These are phyloP conservation scores for Eulimnadia texana DNA, from an alignment of 1,140 invertebrate genomes.

Conservation along the genomic window DNA sequence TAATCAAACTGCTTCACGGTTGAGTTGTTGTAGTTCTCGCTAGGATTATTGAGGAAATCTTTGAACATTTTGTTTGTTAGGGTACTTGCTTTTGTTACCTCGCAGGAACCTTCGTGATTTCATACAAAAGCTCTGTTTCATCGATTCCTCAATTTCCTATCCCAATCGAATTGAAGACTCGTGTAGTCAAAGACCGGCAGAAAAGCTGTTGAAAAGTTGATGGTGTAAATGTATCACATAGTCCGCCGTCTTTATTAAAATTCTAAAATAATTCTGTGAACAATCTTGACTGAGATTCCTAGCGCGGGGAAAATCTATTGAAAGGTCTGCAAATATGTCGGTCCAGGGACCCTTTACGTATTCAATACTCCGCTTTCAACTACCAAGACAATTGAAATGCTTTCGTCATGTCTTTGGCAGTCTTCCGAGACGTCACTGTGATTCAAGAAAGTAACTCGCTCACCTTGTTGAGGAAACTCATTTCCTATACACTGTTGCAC, in stretches of 20 bases:
- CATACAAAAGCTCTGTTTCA: background rate
- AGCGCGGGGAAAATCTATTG: background rate
- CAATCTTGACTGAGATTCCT: background rate
- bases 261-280: background rate
- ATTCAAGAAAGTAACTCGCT: background rate
- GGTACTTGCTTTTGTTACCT: background rate
- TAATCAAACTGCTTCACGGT: background rate
- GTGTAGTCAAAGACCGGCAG: background rate
- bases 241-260: background rate
- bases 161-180: background rate
- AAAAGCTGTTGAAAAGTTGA: background rate
- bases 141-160: background rate
- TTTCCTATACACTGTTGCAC: background rate
- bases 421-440: background rate
- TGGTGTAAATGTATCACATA: background rate
- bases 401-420: background rate
- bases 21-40: background rate
- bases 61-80: background rate
- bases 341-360: background rate
- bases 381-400: background rate
- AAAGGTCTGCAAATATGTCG: background rate
- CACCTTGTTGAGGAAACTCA: background rate
- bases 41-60: background rate
- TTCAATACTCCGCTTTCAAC: background rate
- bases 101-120: background rate